Percentiles rank a stretch among this genome's conserved stretches.
phyloP scores from a whole-genome alignment of 1,140 invertebrate species.

The honey bee (Apis mellifera) region DNA sequence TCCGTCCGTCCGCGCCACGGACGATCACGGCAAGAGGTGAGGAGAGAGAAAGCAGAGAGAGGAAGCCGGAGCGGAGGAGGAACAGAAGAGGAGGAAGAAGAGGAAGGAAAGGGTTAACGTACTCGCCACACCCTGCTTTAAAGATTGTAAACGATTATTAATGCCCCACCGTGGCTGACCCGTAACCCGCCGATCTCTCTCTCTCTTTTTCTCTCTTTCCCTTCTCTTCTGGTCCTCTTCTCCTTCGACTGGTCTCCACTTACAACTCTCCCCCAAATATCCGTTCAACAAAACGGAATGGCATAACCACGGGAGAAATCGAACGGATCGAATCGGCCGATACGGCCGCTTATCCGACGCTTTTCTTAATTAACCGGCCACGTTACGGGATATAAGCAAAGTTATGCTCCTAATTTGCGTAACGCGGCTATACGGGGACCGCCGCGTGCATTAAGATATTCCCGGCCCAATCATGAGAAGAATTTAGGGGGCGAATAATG shows the following conservation, averaged over 20 bases:
- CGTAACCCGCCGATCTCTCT: slow-evolving; percentile 64
- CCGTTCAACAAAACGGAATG: slow-evolving; percentile 23
- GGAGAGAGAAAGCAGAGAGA: slow-evolving; percentile 22
- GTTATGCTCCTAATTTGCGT: slow-evolving; percentile 66
- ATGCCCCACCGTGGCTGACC: slow-evolving; percentile 74
- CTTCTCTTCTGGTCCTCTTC: not conserved
- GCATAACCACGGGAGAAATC: slow-evolving; percentile 45
- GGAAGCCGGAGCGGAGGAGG: slow-evolving; percentile 1
- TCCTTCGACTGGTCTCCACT: slow-evolving; percentile 5
- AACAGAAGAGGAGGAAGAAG: slow-evolving; percentile 30
- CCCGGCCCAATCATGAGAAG: not conserved
- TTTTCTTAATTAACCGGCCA: slow-evolving; percentile 64
- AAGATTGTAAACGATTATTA: slow-evolving; percentile 78
- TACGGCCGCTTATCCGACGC: slow-evolving; percentile 49
- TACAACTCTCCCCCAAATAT: slow-evolving; percentile 47
- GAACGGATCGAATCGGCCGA: slow-evolving; percentile 36
- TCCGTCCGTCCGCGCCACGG: slow-evolving; percentile 9
- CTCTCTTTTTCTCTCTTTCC: not conserved
- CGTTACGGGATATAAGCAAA: slow-evolving; percentile 40
- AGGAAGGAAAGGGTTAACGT: slow-evolving; percentile 59
- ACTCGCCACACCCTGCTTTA: slow-evolving; percentile 72
- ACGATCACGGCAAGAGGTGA: slow-evolving; percentile 31
- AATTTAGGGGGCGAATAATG: not conserved
- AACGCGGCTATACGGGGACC: slow-evolving; percentile 35
- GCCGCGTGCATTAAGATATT: slow-evolving; percentile 28